Conservation (phyloP, 2,113 vertebrate genomes). For the Henicopernis longicauda region DNA sequence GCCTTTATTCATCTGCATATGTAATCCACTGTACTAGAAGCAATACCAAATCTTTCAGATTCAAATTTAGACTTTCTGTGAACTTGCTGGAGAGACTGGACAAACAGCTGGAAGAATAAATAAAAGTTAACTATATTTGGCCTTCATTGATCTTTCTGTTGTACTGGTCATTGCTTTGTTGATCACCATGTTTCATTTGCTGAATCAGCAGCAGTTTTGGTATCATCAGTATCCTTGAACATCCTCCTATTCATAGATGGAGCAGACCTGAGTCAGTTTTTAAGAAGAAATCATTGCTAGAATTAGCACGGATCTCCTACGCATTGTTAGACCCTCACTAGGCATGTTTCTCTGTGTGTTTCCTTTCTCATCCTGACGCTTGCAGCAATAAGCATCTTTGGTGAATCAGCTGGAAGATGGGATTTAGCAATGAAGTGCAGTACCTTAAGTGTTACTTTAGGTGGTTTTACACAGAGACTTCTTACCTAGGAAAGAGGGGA, state of each 20-base stretch:
- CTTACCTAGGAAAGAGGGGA: background rate
- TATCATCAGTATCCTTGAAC: background rate
- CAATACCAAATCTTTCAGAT: background rate
- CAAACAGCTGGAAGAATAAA: conserved; percentile 18
- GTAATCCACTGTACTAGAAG: background rate
- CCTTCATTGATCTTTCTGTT: background rate
- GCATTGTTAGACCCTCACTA: background rate
- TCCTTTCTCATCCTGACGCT: background rate
- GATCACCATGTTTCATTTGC: background rate
- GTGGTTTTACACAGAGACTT: background rate
- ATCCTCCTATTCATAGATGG: background rate
- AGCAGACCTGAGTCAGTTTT: background rate
- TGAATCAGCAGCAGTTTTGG: background rate
- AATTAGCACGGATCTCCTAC: background rate
- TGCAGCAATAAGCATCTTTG: background rate
- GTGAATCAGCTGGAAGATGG: background rate
- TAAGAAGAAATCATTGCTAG: background rate
- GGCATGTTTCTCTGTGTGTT: background rate
- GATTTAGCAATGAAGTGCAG: background rate
- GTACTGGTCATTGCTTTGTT: background rate
- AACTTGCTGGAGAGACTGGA: background rate
- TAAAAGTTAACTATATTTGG: background rate
- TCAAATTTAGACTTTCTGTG: background rate
- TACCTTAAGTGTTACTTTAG: background rate
- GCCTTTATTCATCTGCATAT: background rate